Conservation (phyloP, 2,113 vertebrate genomes). For the Phrynocephalus versicolor region DNA sequence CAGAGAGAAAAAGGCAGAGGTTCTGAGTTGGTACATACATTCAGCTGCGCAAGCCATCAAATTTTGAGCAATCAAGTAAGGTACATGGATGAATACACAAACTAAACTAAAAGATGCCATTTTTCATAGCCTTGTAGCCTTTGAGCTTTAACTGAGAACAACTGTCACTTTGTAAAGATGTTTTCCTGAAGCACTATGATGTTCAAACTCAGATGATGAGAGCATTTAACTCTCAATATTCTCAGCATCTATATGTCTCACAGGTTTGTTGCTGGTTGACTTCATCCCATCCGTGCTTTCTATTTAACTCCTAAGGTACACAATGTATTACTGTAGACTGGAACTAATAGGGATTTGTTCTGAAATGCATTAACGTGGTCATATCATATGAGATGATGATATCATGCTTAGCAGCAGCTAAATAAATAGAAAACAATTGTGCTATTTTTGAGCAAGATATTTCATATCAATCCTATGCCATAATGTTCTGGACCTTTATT, state of each 20-base stretch:
- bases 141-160: neutral
- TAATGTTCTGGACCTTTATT: neutral
- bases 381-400: neutral
- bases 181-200: neutral
- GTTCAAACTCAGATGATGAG: neutral
- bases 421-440: slow-evolving; percentile 38
- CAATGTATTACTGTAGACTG: slow-evolving; percentile 5
- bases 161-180: neutral
- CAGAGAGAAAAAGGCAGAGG: no score
- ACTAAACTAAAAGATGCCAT: neutral
- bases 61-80: neutral
- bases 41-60: neutral
- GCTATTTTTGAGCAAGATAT: slow-evolving; percentile 25
- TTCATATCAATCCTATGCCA: slow-evolving; percentile 23
- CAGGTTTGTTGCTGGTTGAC: neutral
- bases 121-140: neutral
- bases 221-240: neutral
- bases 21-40: neutral
- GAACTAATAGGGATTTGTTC: neutral
- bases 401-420: slow-evolving; percentile 11
- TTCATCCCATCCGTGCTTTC: neutral
- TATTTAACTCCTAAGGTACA: neutral
- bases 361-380: neutral
- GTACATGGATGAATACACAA: neutral
- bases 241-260: neutral